phyloP scores from a whole-genome alignment of 2,888 invertebrate genomes.

The Trissonchulus latispiculum region DNA sequence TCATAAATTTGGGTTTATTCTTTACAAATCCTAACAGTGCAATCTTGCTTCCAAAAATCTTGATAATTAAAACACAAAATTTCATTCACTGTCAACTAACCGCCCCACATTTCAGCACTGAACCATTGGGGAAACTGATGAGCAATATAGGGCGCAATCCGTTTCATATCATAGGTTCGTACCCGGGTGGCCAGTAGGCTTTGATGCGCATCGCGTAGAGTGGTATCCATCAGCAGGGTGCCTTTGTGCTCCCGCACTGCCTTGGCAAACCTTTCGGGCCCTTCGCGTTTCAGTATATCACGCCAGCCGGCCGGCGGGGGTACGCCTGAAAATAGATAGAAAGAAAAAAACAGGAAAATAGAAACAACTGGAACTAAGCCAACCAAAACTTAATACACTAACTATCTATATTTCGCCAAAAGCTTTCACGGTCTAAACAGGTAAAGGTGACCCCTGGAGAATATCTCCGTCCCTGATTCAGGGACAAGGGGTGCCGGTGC shows the following conservation, averaged over 20 bases:
- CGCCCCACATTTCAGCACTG: constrained; percentile 47
- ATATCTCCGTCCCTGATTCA: too few species aligned
- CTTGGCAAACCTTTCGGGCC: constrained; percentile 90
- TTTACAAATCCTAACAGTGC: too few species aligned
- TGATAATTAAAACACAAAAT: too few species aligned
- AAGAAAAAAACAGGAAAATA: constrained; percentile 4
- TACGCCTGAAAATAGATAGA: constrained; percentile 23
- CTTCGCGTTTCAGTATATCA: constrained; percentile 69
- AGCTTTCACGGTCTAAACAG: too few species aligned
- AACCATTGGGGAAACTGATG: constrained; percentile 77
- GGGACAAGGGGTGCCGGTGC: too few species aligned
- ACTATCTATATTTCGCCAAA: too few species aligned
- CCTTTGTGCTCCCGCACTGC: constrained; percentile 76
- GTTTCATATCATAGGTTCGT: constrained; percentile 70
- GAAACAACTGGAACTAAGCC: constrained; percentile 40
- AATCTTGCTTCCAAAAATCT: too few species aligned
- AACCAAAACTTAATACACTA: too few species aligned
- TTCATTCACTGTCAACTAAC: too few species aligned
- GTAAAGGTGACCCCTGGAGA: too few species aligned
- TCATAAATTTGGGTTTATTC: constrained; percentile 19
- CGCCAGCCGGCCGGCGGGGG: constrained; percentile 71
- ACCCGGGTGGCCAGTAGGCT: constrained; percentile 89
- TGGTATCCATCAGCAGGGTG: constrained; percentile 91
- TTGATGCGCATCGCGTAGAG: constrained; percentile 86
- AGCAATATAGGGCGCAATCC: constrained; percentile 83